Evolutionary conservation across 2,888 invertebrate genomes (phyloP).

Genomic region (Chalcis sispes): DNA sequence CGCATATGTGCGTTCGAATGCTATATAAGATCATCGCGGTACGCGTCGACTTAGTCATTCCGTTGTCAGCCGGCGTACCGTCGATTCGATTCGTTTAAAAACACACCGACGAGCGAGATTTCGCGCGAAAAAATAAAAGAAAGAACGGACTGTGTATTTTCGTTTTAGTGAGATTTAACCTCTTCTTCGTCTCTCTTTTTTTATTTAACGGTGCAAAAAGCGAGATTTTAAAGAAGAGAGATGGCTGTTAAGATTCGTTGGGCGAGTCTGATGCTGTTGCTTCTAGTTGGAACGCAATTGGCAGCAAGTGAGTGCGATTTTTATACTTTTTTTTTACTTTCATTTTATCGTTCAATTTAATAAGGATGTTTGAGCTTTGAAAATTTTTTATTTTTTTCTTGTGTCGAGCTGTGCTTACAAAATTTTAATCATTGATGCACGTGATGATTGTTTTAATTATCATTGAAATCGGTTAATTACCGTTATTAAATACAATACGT

Average conservation of each 20-base stretch:
- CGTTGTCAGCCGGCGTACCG: slow-evolving; percentile 62
- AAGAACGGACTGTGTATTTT: slow-evolving; percentile 18
- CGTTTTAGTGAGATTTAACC: no score
- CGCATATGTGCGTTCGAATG: slow-evolving; percentile 34
- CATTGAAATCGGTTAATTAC: no score
- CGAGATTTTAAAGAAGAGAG: neutral
- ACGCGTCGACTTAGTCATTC: slow-evolving; percentile 70
- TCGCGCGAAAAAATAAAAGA: slow-evolving; percentile 8
- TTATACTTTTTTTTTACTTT: neutral
- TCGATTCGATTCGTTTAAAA: neutral
- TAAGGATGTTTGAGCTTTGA: neutral
- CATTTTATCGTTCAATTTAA: neutral
- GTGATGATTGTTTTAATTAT: slow-evolving; percentile 1
- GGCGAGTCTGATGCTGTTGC: slow-evolving; percentile 36
- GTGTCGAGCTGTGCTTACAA: neutral
- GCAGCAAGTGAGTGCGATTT: slow-evolving; percentile 43
- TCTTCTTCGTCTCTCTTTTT: slow-evolving; percentile 22
- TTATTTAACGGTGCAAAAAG: neutral
- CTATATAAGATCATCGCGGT: slow-evolving; percentile 71
- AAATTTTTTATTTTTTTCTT: no score
- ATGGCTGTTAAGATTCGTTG: slow-evolving; percentile 43
- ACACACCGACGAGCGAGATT: neutral
- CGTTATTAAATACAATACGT: no score
- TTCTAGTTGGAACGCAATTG: slow-evolving; percentile 41
- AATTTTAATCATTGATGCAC: neutral